Percentiles rank a stretch among this genome's conserved stretches.
These are phyloP conservation scores for Stenurella melanura DNA, from an alignment of 2,888 invertebrate species.

Conservation along the genomic window DNA sequence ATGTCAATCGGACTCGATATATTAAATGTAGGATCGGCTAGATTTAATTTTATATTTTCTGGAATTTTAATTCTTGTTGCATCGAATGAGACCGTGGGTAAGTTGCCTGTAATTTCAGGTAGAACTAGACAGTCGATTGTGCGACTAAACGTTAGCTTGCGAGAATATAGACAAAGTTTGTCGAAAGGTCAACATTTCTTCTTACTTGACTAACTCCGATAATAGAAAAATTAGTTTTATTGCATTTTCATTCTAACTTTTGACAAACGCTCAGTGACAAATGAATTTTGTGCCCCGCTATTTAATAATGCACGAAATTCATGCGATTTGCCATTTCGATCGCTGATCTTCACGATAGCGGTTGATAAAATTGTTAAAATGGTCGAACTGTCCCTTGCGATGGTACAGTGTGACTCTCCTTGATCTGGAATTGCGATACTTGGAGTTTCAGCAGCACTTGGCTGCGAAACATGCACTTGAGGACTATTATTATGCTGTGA, in stretches of 20 bases:
- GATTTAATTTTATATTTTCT: conserved; percentile 28
- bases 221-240: conserved; percentile 35
- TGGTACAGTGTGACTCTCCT: too few species aligned
- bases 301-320: too few species aligned
- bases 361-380: too few species aligned
- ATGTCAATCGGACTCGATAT: conserved; percentile 41
- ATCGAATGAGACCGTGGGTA: conserved; percentile 15
- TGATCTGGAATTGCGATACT: too few species aligned
- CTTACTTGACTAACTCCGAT: conserved; percentile 39
- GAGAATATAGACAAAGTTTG: conserved; percentile 37
- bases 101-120: conserved; percentile 41
- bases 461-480: background rate
- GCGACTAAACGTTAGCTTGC: conserved; percentile 38
- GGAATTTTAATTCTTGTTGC: conserved; percentile 42
- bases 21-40: conserved; percentile 51
- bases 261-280: too few species aligned
- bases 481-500: background rate
- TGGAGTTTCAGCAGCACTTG: background rate
- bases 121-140: too few species aligned
- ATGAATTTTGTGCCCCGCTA: conserved; percentile 1
- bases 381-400: too few species aligned
- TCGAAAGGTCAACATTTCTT: conserved; percentile 27
- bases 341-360: background rate
- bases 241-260: too few species aligned
- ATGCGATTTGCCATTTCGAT: background rate